phyloP scores from a whole-genome alignment of 2,888 invertebrate genomes.

The Ectobius pallidus region DNA sequence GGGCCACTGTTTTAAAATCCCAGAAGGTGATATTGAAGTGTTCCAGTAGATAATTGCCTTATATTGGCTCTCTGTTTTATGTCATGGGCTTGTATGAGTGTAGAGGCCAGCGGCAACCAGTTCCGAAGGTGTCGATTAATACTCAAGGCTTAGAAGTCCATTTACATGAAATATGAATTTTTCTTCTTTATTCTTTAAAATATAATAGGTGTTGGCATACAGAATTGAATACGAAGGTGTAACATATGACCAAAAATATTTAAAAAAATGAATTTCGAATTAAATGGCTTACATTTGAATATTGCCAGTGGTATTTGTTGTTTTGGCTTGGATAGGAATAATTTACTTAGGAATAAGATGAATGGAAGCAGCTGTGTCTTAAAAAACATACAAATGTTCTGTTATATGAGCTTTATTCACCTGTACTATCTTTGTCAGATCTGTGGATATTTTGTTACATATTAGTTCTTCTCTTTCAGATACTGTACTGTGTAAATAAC shows the following conservation, averaged over 20 bases:
- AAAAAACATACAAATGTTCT: too few species aligned
- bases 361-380: too few species aligned
- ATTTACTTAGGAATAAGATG: too few species aligned
- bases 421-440: too few species aligned
- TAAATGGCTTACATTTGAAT: not conserved
- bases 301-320: not conserved
- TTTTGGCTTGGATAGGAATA: too few species aligned
- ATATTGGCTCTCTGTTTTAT: not conserved
- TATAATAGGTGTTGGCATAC: slow-evolving; percentile 14
- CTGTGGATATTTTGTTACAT: too few species aligned
- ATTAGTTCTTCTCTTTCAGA: too few species aligned
- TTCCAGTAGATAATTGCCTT: slow-evolving; percentile 4
- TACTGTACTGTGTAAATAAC: too few species aligned
- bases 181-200: not conserved
- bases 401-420: too few species aligned
- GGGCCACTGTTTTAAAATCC: not conserved
- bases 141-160: not conserved
- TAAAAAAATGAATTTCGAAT: slow-evolving; percentile 8
- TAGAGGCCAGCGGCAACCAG: not conserved
- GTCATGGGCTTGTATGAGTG: not conserved
- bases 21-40: slow-evolving; percentile 8
- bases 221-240: not conserved
- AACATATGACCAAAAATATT: not conserved
- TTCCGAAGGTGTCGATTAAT: too few species aligned
- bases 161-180: not conserved